Evolutionary conservation across 92 coral and sea anemone genomes (phyloP).

Genomic region (Palythoa grandis): DNA sequence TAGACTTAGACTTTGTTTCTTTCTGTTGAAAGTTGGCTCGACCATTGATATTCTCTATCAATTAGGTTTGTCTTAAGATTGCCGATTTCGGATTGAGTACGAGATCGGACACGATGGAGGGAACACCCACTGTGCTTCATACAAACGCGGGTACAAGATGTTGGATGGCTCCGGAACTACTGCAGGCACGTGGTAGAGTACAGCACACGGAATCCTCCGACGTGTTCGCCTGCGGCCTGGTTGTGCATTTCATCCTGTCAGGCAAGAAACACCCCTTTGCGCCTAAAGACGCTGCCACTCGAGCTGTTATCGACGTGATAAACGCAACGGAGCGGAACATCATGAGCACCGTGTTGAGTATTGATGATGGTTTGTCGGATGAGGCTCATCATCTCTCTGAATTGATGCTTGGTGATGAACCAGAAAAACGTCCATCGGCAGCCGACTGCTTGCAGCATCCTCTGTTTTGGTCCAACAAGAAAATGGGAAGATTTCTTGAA

Average conservation of each 20-base stretch:
- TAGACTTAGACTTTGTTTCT: too few relatives aligned
- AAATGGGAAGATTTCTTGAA: slow-evolving; percentile 49
- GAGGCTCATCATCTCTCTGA: slow-evolving; percentile 35
- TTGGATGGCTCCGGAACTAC: slow-evolving; percentile 68
- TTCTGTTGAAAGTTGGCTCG: too few relatives aligned
- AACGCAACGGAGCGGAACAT: slow-evolving; percentile 47
- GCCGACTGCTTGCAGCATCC: slow-evolving; percentile 51
- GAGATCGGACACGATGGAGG: slow-evolving; percentile 17
- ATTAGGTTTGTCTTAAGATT: slow-evolving; percentile 46
- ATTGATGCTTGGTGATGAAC: slow-evolving; percentile 4
- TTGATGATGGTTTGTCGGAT: slow-evolving; percentile 6
- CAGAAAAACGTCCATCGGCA: slow-evolving; percentile 52
- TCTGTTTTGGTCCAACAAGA: slow-evolving; percentile 62
- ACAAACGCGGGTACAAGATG: slow-evolving; percentile 51
- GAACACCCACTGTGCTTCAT: slow-evolving; percentile 29
- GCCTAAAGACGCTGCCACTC: slow-evolving; percentile 29
- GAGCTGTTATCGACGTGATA: slow-evolving; percentile 28
- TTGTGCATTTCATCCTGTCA: slow-evolving; percentile 35
- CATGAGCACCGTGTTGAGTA: background rate
- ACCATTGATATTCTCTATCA: background rate
- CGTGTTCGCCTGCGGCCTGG: slow-evolving; percentile 42
- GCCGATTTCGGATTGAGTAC: slow-evolving; percentile 62
- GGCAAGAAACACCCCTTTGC: slow-evolving; percentile 44
- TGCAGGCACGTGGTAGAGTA: slow-evolving; percentile 11
- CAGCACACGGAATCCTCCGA: slow-evolving; percentile 38